phyloP scores from a whole-genome alignment of 2,113 vertebrate species.

The Tinamus guttatus region DNA sequence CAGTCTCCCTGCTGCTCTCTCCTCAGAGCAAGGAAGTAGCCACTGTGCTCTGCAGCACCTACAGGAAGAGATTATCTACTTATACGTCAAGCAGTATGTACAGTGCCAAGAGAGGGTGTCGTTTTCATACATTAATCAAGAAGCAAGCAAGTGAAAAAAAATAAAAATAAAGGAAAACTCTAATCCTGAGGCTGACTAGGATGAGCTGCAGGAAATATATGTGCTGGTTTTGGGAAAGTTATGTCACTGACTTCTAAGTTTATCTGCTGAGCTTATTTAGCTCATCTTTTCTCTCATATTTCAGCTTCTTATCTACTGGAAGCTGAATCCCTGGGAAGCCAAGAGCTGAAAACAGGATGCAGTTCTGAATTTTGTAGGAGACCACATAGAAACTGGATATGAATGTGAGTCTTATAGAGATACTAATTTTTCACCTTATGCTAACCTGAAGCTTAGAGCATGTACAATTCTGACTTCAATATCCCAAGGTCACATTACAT shows the following conservation, averaged over 20 bases:
- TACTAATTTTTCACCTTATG: not conserved
- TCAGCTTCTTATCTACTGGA: not conserved
- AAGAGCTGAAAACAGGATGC: not conserved
- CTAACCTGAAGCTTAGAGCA: not conserved
- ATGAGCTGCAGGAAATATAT: not conserved
- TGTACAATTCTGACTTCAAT: conserved; percentile 16
- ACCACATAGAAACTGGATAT: not conserved
- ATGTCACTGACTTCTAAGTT: not conserved
- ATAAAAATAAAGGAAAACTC: not conserved
- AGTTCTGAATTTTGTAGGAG: not conserved
- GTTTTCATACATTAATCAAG: not conserved
- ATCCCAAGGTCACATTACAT: conserved; percentile 4
- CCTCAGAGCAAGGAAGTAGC: not conserved
- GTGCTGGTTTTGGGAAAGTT: not conserved
- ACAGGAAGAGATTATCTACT: not conserved
- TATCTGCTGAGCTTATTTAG: not conserved
- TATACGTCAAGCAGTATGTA: not conserved
- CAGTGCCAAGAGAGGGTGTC: not conserved
- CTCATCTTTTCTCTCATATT: not conserved
- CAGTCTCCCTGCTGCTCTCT: not conserved
- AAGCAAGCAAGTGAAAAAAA: not conserved
- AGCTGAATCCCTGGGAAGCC: not conserved
- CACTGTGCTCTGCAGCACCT: not conserved
- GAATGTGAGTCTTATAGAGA: not conserved
- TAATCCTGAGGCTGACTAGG: not conserved